Percentiles rank a stretch among this genome's conserved stretches.
phyloP scores from a whole-genome alignment of 2,113 vertebrate genomes.

The Lota lota region DNA sequence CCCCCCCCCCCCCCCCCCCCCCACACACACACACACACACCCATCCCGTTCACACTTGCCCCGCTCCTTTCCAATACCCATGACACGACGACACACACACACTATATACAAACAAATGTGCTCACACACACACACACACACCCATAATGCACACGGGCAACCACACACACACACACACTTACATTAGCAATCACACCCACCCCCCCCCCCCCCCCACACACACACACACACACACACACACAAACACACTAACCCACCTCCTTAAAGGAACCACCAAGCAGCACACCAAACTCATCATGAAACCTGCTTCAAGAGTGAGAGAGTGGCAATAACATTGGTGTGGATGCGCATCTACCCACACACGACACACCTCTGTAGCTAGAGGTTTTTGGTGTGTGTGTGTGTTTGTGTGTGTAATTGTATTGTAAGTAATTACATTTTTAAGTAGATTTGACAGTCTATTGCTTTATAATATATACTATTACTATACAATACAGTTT shows the following conservation, averaged over 20 bases:
- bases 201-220: background rate
- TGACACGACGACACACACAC: no score
- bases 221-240: constrained; percentile 15
- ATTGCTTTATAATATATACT: background rate
- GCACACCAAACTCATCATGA: constrained; percentile 33
- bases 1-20: constrained; percentile 1
- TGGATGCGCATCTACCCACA: background rate
- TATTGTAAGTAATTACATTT: background rate
- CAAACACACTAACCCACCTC: no score
- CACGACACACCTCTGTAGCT: no score
- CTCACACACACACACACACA: no score
- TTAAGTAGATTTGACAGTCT: background rate
- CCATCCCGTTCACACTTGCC: background rate
- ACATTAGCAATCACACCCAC: background rate
- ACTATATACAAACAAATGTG: no score
- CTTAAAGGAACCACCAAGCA: constrained; percentile 2
- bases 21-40: constrained; percentile 14
- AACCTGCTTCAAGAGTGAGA: constrained; percentile 25
- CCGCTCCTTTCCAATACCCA: no score
- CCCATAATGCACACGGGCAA: no score
- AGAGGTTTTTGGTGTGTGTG: constrained; percentile 1
- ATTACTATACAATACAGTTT: constrained; percentile 28
- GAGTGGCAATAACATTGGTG: constrained; percentile 3
- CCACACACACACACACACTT: background rate
- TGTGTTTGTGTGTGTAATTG: background rate